Percentiles rank a stretch among this genome's conserved stretches.
Evolutionary conservation across 2,797 vertebrate species (phyloP).

Genomic region (Neosilurus hyrtlii): DNA sequence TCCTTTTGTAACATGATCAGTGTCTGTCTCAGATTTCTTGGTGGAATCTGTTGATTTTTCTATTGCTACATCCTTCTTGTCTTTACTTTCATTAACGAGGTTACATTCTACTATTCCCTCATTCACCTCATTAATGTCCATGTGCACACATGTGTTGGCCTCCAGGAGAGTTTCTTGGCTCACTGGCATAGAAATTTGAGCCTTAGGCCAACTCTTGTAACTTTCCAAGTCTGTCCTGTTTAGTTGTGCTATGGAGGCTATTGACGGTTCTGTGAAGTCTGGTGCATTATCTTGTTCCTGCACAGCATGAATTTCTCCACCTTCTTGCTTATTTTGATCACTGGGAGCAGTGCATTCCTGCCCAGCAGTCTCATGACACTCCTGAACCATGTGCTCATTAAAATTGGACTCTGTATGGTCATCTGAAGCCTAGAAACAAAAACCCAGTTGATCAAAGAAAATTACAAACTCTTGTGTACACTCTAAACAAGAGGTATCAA

Average conservation of each 20-base stretch:
- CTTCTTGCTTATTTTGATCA: constrained; percentile 43
- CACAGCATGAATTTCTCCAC: constrained; percentile 39
- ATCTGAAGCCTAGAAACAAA: constrained; percentile 62
- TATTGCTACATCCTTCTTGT: constrained; percentile 56
- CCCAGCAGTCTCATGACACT: constrained; percentile 38
- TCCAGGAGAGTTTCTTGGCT: constrained; percentile 31
- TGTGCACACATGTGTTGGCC: constrained; percentile 39
- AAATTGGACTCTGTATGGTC: constrained; percentile 45
- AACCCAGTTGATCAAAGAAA: constrained; percentile 48
- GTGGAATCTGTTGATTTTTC: constrained; percentile 25
- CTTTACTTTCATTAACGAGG: constrained; percentile 51
- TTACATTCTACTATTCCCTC: constrained; percentile 25
- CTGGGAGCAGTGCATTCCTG: constrained; percentile 42
- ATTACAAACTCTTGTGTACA: constrained; percentile 11
- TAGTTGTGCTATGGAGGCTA: constrained; percentile 28
- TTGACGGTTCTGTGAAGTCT: constrained; percentile 39
- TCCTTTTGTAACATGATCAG: constrained; percentile 11
- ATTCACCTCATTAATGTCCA: constrained; percentile 34
- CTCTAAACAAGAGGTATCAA: neutral
- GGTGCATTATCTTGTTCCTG: constrained; percentile 29
- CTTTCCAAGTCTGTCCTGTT: constrained; percentile 41
- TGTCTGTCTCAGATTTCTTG: constrained; percentile 11
- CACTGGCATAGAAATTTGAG: constrained; percentile 47
- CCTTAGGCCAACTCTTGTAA: constrained; percentile 41
- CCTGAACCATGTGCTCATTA: constrained; percentile 36